Percentiles rank a stretch among this genome's conserved stretches.
phyloP scores from a whole-genome alignment of 2,888 invertebrate genomes.

The Dynastes grantii region DNA sequence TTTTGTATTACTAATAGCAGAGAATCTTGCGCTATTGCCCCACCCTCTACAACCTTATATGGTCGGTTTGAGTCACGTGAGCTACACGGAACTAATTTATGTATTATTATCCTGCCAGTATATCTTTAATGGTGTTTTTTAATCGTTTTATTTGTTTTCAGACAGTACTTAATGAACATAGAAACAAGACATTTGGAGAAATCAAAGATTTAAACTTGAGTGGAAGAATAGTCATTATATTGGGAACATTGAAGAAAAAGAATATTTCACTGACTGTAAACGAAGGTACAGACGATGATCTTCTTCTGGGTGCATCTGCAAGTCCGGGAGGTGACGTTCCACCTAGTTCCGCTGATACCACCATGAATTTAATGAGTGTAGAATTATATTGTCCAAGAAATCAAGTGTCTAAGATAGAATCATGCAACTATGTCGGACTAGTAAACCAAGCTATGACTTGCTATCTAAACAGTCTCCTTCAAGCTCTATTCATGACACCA shows the following conservation, averaged over 20 bases:
- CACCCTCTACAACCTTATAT: too few relatives aligned
- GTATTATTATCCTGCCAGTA: too few relatives aligned
- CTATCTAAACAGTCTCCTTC: slow-evolving; percentile 90
- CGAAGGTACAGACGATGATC: slow-evolving; percentile 67
- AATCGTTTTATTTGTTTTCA: slow-evolving; percentile 58
- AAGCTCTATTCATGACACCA: slow-evolving; percentile 93
- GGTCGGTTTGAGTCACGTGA: too few relatives aligned
- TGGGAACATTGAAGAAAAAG: slow-evolving; percentile 55
- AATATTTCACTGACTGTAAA: slow-evolving; percentile 59
- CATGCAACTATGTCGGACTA: slow-evolving; percentile 79
- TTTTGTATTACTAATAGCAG: too few relatives aligned
- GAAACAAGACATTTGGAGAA: slow-evolving; percentile 70
- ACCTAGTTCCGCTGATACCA: slow-evolving; percentile 51
- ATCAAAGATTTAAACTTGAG: slow-evolving; percentile 67
- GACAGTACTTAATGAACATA: slow-evolving; percentile 69
- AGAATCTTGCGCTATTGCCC: too few relatives aligned
- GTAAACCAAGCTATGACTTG: slow-evolving; percentile 96
- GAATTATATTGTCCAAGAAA: slow-evolving; percentile 51
- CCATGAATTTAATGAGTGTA: slow-evolving; percentile 57
- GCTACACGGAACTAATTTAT: too few relatives aligned
- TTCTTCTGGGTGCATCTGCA: slow-evolving; percentile 70
- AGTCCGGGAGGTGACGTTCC: slow-evolving; percentile 65
- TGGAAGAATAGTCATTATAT: slow-evolving; percentile 63
- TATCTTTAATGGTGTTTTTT: too few relatives aligned
- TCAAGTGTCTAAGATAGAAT: slow-evolving; percentile 56